Base-by-base conservation (phyloP, 2,797 vertebrate genomes). In the Sebastes itinus region DNA sequence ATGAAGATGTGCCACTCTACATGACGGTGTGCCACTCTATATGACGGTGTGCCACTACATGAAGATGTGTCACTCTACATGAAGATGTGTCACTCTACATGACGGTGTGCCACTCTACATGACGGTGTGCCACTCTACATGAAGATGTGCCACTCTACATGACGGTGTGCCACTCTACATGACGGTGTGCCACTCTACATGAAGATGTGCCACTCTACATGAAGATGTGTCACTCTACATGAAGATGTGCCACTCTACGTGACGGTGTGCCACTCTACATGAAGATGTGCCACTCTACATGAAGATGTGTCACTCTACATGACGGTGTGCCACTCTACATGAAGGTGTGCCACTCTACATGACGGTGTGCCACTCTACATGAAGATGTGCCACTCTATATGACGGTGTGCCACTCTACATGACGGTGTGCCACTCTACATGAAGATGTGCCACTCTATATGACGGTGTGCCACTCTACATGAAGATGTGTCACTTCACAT, bases 361-460 rank as follows among this genome's bases (percentile, higher is more conserved):
- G 16, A 16, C 0, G 2, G 0, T 7, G 12, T 38, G 4, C 0
- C 12, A 38, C 35, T 38, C 16, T 16, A 46, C 6, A 18, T 18
- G 16, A 46, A 0, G 14, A 0, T 6, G 13, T 46, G 42, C 2
- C 42, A 46, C 42, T 46, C 42, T 46, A 46, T 14, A 18, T 46
- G 42, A 16, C 0, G 16, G 0, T 16, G 35, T 38, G 12, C 0
- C 35, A 38, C 35, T 38, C 46, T 49, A 49, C 1, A 18, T 49
- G 38, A 42, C 0, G 13, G 0, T 4, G 3, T 49, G 7, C 2
- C 46, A 49, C 46, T 20, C 46, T 49, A 49, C 7, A 20, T 49
- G 16, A 49, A 0, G 2, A 0, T 4, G 46, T 49, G 46, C 1
- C 54, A 55, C n/a, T 46, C 42, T 46, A 46, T 0, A 6, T 46